Evolutionary conservation across 2,888 invertebrate genomes (phyloP), one percentile per base, ranked within the genome.

Genomic region (Lissocephala sabroskyi): DNA sequence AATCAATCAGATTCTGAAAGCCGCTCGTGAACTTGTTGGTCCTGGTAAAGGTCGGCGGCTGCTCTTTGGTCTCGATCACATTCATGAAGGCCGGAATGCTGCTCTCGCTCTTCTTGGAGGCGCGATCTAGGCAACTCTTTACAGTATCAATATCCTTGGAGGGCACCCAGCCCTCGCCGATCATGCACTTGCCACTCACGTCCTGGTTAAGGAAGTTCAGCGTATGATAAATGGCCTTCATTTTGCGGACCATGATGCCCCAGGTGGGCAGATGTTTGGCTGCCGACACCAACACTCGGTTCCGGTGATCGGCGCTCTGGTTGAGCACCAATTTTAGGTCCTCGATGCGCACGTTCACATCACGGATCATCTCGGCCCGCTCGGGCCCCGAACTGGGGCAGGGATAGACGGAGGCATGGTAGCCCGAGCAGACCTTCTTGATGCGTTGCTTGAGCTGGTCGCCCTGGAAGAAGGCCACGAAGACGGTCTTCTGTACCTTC

Each of bases 191-290:
- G 84, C 93, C 93, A 1, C 94, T 92, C 6, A 95, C 93, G 80
- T 96, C 96, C 87, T 95, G 89, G 80, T 93, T 96, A 86, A 96
- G 96, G 85, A 95, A 89, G 85, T 97, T 97, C 66, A 97, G 87
- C 0, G 94, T 95, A 81, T 96, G 95, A 85, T 96, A 97, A 79
- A 97, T 96, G 2, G 96, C 96, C 82, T 97, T 97, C 88, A 94
- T 93, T 83, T 94, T 94, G 40, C 90, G 87, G 10, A 94, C 92
- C 88, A 93, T 93, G 16, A 93, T 88, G 61, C 88, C 88, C 95
- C 95, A 96, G 63, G 89, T 89, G 49, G 92, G 91, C 57, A 96
- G 84, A 79, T 93, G 92, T 75, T 92, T 92, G 3, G 94, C 91
- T 0, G 95, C 94, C 10, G 90, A 91, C 3, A 90, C 88, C 51